Evolutionary conservation across 2,888 invertebrate species (phyloP).

Genomic region (Noctua janthe): DNA sequence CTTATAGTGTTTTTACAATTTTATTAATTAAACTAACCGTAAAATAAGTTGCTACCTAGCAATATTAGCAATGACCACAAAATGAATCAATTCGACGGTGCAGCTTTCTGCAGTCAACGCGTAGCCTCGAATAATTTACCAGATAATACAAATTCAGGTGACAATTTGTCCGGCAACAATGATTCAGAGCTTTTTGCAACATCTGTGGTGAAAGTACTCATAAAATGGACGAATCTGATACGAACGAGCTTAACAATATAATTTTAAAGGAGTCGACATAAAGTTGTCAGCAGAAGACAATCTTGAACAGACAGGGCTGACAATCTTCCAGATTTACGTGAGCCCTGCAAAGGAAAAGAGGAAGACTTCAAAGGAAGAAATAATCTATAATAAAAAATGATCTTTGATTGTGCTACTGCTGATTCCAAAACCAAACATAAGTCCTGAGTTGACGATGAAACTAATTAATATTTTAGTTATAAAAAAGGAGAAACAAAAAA

Average conservation of each 20-base stretch:
- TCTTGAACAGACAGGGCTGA: constrained; percentile 23
- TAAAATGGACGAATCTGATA: constrained; percentile 53
- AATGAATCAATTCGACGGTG: constrained; percentile 8
- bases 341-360: background rate
- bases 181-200: constrained; percentile 57
- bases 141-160: constrained; percentile 35
- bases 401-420: background rate
- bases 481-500: background rate
- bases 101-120: constrained; percentile 16
- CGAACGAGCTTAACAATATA: constrained; percentile 34
- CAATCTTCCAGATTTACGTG: background rate
- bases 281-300: constrained; percentile 36
- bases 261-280: constrained; percentile 32
- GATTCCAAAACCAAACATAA: background rate
- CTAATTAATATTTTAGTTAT: background rate
- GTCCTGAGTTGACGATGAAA: background rate
- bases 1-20: background rate
- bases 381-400: too few relatives aligned
- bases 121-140: constrained; percentile 52
- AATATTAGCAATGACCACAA: constrained; percentile 26
- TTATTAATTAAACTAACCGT: background rate
- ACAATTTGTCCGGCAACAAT: constrained; percentile 51
- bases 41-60: constrained; percentile 1
- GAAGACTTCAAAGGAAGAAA: background rate
- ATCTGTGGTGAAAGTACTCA: constrained; percentile 60